phyloP scores from a whole-genome alignment of 2,888 invertebrate species.

The Callimorpha dominula region DNA sequence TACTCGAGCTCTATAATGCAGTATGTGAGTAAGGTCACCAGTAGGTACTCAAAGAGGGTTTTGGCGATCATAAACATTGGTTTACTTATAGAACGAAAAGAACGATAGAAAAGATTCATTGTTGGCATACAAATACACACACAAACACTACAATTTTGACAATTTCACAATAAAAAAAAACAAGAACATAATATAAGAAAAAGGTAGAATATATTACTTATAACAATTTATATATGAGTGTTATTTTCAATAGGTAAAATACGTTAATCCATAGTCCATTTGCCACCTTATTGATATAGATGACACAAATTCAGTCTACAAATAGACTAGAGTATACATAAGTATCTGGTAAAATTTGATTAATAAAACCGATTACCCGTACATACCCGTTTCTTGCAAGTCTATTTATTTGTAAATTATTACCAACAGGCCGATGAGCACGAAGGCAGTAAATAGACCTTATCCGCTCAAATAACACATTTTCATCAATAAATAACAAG shows the following conservation, averaged over 20 bases:
- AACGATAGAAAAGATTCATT: too few relatives aligned
- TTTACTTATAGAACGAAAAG: too few relatives aligned
- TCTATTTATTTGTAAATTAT: constrained; percentile 55
- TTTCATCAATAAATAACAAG: constrained; percentile 41
- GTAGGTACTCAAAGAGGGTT: background rate
- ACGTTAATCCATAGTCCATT: background rate
- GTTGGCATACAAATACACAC: too few relatives aligned
- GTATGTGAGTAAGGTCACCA: background rate
- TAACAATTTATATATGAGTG: too few relatives aligned
- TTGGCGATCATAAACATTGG: too few relatives aligned
- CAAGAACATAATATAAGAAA: too few relatives aligned
- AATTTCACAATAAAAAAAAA: too few relatives aligned
- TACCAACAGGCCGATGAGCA: constrained; percentile 50
- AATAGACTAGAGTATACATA: background rate
- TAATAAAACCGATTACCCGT: background rate
- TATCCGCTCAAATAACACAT: constrained; percentile 39
- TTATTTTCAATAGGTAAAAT: too few relatives aligned
- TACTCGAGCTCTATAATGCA: background rate
- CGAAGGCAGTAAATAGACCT: constrained; percentile 54
- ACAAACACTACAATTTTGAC: too few relatives aligned
- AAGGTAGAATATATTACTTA: too few relatives aligned
- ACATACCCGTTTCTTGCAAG: constrained; percentile 21
- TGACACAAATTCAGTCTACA: background rate
- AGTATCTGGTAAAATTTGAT: background rate
- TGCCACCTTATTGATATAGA: background rate